A percentile compares a stretch with the other conserved stretches of the same genome.
phyloP scores from a whole-genome alignment of 2,888 invertebrate genomes.

The Congeria kusceri region DNA sequence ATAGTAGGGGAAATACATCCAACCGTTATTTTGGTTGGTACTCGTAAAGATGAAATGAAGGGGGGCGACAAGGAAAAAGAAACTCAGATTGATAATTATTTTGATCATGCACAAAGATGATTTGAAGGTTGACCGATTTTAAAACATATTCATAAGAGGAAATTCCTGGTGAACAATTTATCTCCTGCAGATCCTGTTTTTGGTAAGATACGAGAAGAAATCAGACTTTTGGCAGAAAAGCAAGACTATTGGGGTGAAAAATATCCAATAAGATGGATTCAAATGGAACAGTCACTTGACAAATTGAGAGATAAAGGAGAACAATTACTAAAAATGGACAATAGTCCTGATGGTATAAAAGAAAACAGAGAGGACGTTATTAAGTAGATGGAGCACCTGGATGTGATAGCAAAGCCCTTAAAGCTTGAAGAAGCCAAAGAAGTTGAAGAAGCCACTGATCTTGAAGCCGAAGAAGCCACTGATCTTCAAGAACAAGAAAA shows the following conservation, averaged over 20 bases:
- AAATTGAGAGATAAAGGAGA: slow-evolving; percentile 15
- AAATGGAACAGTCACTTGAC: not conserved
- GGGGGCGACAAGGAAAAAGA: slow-evolving; percentile 38
- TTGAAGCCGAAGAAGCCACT: not conserved
- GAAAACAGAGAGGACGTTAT: slow-evolving; percentile 23
- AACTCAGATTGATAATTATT: slow-evolving; percentile 35
- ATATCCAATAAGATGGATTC: no score
- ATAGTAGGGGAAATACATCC: slow-evolving; percentile 44
- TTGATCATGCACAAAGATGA: slow-evolving; percentile 41
- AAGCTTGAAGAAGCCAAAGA: not conserved
- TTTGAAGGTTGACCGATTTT: slow-evolving; percentile 24
- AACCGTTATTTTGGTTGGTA: slow-evolving; percentile 52
- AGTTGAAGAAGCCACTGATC: not conserved
- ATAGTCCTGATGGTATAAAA: slow-evolving; percentile 6
- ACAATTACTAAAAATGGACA: slow-evolving; percentile 19
- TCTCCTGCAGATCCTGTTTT: slow-evolving; percentile 15
- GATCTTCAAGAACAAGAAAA: no score
- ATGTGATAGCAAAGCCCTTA: slow-evolving; percentile 49
- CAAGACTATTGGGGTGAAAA: slow-evolving; percentile 45
- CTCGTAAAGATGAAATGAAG: slow-evolving; percentile 42
- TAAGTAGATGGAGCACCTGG: slow-evolving; percentile 51
- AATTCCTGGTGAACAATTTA: slow-evolving; percentile 37
- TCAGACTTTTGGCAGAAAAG: slow-evolving; percentile 25
- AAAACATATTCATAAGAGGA: slow-evolving; percentile 25
- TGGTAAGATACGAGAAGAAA: slow-evolving; percentile 25